Evolutionary conservation across 1,140 invertebrate species (phyloP).

Genomic region (Neuroterus valhalla): DNA sequence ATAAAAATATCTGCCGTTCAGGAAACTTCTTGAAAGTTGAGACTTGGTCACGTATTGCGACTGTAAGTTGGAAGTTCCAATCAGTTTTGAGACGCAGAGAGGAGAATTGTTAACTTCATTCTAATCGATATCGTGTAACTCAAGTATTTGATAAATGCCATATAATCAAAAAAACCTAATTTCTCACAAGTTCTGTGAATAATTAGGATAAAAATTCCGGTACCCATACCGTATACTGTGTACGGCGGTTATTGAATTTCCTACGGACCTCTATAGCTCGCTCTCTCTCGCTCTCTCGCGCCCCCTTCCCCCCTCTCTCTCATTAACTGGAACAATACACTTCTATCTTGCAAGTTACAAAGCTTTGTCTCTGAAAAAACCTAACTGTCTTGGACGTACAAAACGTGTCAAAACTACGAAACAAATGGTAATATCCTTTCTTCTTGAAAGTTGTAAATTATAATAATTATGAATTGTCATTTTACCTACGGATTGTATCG

Average conservation of each 20-base stretch:
- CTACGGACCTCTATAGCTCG: slow-evolving; percentile 5
- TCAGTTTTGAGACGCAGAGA: too few relatives aligned
- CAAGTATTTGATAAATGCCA: too few relatives aligned
- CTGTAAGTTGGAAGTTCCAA: too few relatives aligned
- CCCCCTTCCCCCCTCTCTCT: too few relatives aligned
- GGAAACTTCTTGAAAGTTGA: too few relatives aligned
- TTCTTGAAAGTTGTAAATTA: background rate
- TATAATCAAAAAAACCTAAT: too few relatives aligned
- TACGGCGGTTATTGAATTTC: background rate
- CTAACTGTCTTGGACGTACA: background rate
- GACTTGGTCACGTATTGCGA: too few relatives aligned
- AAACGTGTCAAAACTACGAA: background rate
- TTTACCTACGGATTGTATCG: too few relatives aligned
- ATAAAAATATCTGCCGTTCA: too few relatives aligned
- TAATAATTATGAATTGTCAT: too few relatives aligned
- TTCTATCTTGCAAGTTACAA: background rate
- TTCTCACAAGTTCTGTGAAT: background rate
- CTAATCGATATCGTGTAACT: too few relatives aligned
- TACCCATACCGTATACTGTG: slow-evolving; percentile 2
- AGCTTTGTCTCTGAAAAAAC: background rate
- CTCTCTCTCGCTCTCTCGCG: slow-evolving; percentile 21
- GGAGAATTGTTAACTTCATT: too few relatives aligned
- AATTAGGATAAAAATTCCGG: background rate
- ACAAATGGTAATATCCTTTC: background rate
- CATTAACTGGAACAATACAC: slow-evolving; percentile 43